phyloP scores from a whole-genome alignment of 2,797 vertebrate genomes.

The Sebastes aleutianus region DNA sequence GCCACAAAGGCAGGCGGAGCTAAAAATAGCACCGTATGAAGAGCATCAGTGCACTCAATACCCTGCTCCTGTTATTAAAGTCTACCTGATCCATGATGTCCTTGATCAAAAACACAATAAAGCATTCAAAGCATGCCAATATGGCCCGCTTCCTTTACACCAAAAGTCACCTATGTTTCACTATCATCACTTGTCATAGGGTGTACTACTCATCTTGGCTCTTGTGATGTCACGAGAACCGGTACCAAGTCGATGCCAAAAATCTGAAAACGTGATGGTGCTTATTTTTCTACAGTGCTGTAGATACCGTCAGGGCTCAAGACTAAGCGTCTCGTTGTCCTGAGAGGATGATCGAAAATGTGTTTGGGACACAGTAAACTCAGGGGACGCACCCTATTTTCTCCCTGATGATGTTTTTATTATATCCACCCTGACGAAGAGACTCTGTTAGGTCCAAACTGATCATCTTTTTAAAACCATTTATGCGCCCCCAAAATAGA shows the following conservation, averaged over 20 bases:
- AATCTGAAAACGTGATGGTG: rapidly evolving
- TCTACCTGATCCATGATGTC: conserved; percentile 15
- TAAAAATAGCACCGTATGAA: conserved; percentile 48
- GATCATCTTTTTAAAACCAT: background rate
- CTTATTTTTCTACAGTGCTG: too few relatives aligned
- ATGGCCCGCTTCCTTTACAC: background rate
- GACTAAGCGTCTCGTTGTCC: too few relatives aligned
- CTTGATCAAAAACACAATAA: conserved; percentile 11
- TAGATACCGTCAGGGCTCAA: too few relatives aligned
- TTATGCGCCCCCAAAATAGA: background rate
- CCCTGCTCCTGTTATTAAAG: conserved; percentile 11
- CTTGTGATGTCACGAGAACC: too few relatives aligned
- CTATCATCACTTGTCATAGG: too few relatives aligned
- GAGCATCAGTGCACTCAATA: conserved; percentile 27
- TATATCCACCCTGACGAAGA: background rate
- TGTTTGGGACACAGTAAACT: too few relatives aligned
- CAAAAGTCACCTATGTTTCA: background rate
- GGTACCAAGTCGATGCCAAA: too few relatives aligned
- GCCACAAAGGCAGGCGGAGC: conserved; percentile 8
- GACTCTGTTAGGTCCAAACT: background rate
- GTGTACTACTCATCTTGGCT: too few relatives aligned
- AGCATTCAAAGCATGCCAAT: background rate
- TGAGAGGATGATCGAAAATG: too few relatives aligned
- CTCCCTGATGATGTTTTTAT: background rate
- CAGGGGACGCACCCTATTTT: background rate